Conservation (phyloP, 2,113 vertebrate species). For the Brachypteracias leptosomus region DNA sequence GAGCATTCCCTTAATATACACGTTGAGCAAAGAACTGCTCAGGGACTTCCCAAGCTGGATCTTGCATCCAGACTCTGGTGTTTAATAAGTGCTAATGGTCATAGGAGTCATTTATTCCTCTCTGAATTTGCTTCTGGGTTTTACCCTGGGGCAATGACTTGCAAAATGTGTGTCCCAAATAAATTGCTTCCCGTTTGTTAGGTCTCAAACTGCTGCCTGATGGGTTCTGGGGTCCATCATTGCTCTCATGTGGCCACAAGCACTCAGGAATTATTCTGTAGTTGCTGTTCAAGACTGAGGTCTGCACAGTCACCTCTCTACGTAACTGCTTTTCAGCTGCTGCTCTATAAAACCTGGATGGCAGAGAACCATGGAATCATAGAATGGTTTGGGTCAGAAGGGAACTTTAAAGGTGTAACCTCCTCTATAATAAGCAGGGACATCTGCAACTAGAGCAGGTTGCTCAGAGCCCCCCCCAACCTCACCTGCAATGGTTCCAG, state of each 20-base stretch:
- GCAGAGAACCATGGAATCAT: not conserved
- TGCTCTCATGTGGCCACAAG: not conserved
- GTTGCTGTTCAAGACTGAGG: not conserved
- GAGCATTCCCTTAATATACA: not conserved
- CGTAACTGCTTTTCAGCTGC: not conserved
- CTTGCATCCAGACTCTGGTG: accelerated
- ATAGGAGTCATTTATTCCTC: not conserved
- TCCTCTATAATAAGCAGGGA: not conserved
- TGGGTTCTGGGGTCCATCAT: not conserved
- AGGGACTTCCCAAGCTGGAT: not conserved
- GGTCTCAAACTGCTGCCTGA: not conserved
- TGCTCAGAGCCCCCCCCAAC: accelerated
- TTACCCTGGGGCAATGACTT: not conserved
- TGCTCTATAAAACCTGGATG: not conserved
- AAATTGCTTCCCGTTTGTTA: not conserved
- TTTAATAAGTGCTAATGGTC: not conserved
- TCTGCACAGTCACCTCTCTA: not conserved
- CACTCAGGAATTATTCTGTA: not conserved
- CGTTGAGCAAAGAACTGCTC: not conserved
- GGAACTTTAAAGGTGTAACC: too few relatives aligned
- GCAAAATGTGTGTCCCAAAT: not conserved
- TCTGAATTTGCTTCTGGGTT: not conserved
- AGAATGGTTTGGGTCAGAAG: accelerated
- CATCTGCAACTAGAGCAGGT: not conserved
- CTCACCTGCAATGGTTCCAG: not conserved